Conservation (phyloP, 2,888 invertebrate species). For the Auanema freiburgensis region DNA sequence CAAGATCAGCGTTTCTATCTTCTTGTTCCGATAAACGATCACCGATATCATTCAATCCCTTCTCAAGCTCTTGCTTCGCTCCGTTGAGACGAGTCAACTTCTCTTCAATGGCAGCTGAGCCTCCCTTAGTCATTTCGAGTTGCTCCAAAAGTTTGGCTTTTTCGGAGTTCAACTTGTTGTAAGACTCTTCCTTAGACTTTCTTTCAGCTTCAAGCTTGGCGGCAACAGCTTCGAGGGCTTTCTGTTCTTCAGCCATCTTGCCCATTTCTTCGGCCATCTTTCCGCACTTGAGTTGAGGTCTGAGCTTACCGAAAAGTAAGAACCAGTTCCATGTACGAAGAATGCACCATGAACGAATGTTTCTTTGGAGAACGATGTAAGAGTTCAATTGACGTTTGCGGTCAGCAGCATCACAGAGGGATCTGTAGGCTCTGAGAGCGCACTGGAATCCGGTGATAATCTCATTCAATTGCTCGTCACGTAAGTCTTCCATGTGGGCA, state of each 20-base stretch:
- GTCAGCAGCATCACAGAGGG: constrained; percentile 18
- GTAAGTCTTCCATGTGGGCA: constrained; percentile 99
- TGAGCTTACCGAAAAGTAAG: constrained; percentile 91
- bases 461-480: constrained; percentile 92
- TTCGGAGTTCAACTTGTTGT: too few species aligned
- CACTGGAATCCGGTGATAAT: constrained; percentile 85
- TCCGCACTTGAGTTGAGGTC: constrained; percentile 89
- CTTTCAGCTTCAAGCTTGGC: constrained; percentile 62
- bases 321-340: constrained; percentile 79
- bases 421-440: constrained; percentile 50
- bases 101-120: constrained; percentile 86
- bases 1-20: constrained; percentile 52
- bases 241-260: constrained; percentile 74
- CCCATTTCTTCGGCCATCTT: constrained; percentile 81
- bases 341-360: constrained; percentile 56
- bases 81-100: constrained; percentile 84
- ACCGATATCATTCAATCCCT: constrained; percentile 53
- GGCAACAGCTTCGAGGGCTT: constrained; percentile 70
- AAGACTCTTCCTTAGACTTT: too few species aligned
- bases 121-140: constrained; percentile 35
- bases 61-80: constrained; percentile 78
- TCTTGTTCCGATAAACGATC: constrained; percentile 56
- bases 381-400: too few species aligned
- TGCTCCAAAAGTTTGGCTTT: too few species aligned
- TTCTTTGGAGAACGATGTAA: constrained; percentile 30